Evolutionary conservation across 2,113 vertebrate genomes (phyloP), one percentile per base, ranked within the genome.

Genomic region (Glareola pratincola): DNA sequence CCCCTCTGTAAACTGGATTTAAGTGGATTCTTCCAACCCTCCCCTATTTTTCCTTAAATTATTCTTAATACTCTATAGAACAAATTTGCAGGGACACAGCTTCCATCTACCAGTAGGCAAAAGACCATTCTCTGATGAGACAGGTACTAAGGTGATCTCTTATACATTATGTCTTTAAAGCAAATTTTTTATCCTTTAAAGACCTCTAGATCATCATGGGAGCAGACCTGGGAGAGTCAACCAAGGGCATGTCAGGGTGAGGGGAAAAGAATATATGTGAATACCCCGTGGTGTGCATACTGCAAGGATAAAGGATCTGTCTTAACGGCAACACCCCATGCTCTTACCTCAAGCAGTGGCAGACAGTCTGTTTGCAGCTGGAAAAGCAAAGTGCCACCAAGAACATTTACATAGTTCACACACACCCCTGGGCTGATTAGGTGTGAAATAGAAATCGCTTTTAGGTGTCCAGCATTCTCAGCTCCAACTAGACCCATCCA

Each of bases 361-460:
- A 78, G 48, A 10, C 54, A 41, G 73, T 18, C 62, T 64, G 54
- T 69, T 84, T 63, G 84, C 74, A 92, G 73, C 37, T 92, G 74
- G 62, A 85, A 80, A 47, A 92, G 68, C 79, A 51, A 92, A 92
- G 43, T 80, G 85, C 78, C 89, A 84, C 75, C 78, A 94, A 63
- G 72, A 91, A 74, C 48, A 84, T 74, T 92, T 68, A 79, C 84
- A 88, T 34, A 83, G 88, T 74, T 67, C 78, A 62, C 66, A 68
- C 53, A 83, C 77, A 56, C 23, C 66, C 47, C 66, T 59, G 85
- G 43, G 45, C 43, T 92, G 79, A 88, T 94, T 85, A 92, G 62
- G 62, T 94, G 85, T 80, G 89, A 94, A 94, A 80, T 34, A 85
- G 93, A 88, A 94, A 94, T 88, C 88, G 56, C 34, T 92, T 85